Base-by-base conservation (phyloP, 2,888 invertebrate genomes). In the Siphlonurus alternatus region DNA sequence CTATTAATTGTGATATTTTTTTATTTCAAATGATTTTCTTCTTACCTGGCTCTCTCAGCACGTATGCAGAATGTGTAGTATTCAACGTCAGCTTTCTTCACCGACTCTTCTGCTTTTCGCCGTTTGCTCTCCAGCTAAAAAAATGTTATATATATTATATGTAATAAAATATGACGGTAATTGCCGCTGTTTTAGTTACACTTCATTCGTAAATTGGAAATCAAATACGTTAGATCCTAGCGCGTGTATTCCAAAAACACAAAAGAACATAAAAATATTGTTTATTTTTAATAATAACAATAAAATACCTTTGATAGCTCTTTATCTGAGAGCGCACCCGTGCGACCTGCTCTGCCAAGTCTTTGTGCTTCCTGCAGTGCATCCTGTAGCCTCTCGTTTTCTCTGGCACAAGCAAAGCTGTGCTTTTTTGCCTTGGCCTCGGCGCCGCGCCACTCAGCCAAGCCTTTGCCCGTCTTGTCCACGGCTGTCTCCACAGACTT, bases 341-440 rank as follows among this genome's bases (percentile, higher is more conserved):
- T 64, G 15, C 64, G 53, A 22, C 56, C 56, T 5, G 56, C n/a
- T 22, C 56, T 56, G 5, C 56, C 56, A 3, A 56, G 56, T n/a
- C 56, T n/a, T 20, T 56, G 56, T 5, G 56, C 56, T 22, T 56
- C 56, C 56, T 56, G 56, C n/a, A 56, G n/a, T n/a, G 56, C 56
- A 22, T 94, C 94, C 74, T 94, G 93, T 54, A 93, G 78, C 73
- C 93, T 90, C 76, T 96, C 95, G 73, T 93, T 92, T 71, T 95
- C 94, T 65, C 93, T 82, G 0, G 93, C 90, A 67, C 88, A 88
- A 0, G 86, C 77, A 74, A 93, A 94, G 66, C 93, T 91, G 66
- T 88, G 84, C 73, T 93, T 93, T 76, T 95, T 95, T 63, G 88
- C 86, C 77, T 93, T 95, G 1, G 86, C 84, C 74, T 96, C 93